A percentile compares a stretch with the other conserved stretches of the same genome.
Evolutionary conservation across 2,797 vertebrate genomes (phyloP).

Genomic region (Pseudopleuronectes americanus): DNA sequence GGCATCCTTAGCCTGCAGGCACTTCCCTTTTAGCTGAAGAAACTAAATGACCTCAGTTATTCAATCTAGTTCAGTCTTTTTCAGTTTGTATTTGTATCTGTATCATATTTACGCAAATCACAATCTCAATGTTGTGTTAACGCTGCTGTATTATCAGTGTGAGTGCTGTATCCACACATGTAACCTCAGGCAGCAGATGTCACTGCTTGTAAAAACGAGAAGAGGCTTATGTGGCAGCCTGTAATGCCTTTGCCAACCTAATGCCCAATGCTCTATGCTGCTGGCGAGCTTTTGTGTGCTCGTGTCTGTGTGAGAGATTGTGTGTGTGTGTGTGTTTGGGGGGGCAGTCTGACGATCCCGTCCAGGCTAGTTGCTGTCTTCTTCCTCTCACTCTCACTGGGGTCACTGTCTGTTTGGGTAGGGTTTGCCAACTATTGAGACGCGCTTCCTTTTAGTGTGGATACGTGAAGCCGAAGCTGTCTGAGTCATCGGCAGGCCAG

Average conservation of each 20-base stretch:
- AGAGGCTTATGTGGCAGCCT: constrained; percentile 59
- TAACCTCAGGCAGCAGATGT: constrained; percentile 65
- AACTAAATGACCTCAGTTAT: constrained; percentile 4
- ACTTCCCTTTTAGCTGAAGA: background rate
- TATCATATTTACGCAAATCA: constrained; percentile 27
- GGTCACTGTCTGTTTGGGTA: constrained; percentile 13
- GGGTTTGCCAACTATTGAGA: constrained; percentile 27
- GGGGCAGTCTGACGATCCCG: constrained; percentile 20
- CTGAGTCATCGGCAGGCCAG: background rate
- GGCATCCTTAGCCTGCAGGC: background rate
- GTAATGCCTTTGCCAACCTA: constrained; percentile 48
- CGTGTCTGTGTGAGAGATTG: background rate
- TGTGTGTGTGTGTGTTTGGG: constrained; percentile 21
- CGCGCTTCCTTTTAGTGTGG: constrained; percentile 8
- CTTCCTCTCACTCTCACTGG: constrained; percentile 17
- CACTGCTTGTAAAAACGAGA: constrained; percentile 61
- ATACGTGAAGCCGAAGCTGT: constrained; percentile 5
- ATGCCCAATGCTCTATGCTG: constrained; percentile 39
- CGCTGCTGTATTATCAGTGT: constrained; percentile 30
- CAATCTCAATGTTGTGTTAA: constrained; percentile 11
- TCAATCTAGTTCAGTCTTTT: background rate
- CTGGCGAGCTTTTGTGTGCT: constrained; percentile 4
- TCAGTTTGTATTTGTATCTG: background rate
- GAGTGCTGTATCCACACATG: constrained; percentile 37
- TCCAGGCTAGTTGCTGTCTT: constrained; percentile 38